A percentile compares a stretch with the other conserved stretches of the same genome.
phyloP scores from a whole-genome alignment of 2,797 vertebrate species.

The Pyrocephalus nanus region DNA sequence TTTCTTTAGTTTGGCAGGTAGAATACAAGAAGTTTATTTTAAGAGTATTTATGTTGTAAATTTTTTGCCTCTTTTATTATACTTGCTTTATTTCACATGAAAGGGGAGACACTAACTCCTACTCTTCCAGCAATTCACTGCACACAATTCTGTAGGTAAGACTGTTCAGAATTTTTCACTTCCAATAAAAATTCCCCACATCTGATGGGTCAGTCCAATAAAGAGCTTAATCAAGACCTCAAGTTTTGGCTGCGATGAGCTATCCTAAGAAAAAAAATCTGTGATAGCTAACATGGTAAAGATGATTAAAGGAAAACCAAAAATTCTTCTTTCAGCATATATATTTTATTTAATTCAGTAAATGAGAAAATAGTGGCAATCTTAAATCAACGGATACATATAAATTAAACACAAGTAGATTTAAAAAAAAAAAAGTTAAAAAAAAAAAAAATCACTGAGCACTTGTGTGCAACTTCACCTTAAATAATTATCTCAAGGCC shows the following conservation, averaged over 20 bases:
- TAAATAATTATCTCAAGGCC: constrained; percentile 10
- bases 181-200: background rate
- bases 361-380: background rate
- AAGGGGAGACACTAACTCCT: background rate
- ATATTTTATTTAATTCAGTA: background rate
- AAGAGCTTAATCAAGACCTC: background rate
- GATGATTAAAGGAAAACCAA: background rate
- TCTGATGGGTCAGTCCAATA: background rate
- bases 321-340: background rate
- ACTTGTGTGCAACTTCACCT: background rate
- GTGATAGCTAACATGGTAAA: background rate
- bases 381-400: background rate
- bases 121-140: background rate
- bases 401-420: background rate
- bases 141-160: background rate
- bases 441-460: background rate
- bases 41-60: background rate
- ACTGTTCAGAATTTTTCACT: background rate
- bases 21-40: background rate
- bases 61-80: background rate
- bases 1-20: background rate
- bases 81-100: background rate
- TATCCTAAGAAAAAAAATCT: background rate
- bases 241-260: background rate
- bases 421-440: background rate